Evolutionary conservation across 2,888 invertebrate genomes (phyloP).

Genomic region (Dione juno): DNA sequence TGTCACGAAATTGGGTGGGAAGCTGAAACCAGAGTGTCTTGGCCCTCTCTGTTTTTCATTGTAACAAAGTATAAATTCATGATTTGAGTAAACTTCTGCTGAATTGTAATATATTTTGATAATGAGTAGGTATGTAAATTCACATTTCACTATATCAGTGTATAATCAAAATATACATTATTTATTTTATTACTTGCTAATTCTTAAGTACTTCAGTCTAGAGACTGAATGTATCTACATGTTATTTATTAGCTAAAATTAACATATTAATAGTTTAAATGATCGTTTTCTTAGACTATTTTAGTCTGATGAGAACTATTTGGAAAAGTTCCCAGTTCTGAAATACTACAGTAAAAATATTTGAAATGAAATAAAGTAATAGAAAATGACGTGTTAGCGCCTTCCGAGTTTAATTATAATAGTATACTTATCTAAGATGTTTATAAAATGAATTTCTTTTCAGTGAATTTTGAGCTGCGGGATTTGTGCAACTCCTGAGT

Average conservation of each 20-base stretch:
- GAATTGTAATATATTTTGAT: too few species aligned
- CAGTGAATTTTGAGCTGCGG: background rate
- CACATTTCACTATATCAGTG: background rate
- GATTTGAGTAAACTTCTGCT: too few species aligned
- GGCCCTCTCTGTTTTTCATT: too few species aligned
- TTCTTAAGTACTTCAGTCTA: background rate
- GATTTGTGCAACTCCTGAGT: background rate
- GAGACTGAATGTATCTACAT: background rate
- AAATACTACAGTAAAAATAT: slow-evolving; percentile 40
- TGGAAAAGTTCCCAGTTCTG: slow-evolving; percentile 48
- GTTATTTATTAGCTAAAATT: slow-evolving; percentile 40
- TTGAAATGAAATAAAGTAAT: slow-evolving; percentile 14
- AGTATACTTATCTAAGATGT: background rate
- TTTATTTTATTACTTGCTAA: background rate
- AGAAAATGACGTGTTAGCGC: slow-evolving; percentile 2
- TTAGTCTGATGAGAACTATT: slow-evolving; percentile 47
- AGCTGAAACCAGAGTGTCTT: too few species aligned
- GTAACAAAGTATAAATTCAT: too few species aligned
- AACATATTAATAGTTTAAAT: slow-evolving; percentile 46
- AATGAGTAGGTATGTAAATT: background rate
- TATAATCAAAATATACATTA: background rate
- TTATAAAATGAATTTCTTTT: background rate
- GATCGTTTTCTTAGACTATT: slow-evolving; percentile 42
- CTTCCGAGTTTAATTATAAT: slow-evolving; percentile 15
- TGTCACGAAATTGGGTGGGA: too few species aligned